Evolutionary conservation across 1,140 invertebrate genomes (phyloP).

Genomic region (Nasonia vitripennis): DNA sequence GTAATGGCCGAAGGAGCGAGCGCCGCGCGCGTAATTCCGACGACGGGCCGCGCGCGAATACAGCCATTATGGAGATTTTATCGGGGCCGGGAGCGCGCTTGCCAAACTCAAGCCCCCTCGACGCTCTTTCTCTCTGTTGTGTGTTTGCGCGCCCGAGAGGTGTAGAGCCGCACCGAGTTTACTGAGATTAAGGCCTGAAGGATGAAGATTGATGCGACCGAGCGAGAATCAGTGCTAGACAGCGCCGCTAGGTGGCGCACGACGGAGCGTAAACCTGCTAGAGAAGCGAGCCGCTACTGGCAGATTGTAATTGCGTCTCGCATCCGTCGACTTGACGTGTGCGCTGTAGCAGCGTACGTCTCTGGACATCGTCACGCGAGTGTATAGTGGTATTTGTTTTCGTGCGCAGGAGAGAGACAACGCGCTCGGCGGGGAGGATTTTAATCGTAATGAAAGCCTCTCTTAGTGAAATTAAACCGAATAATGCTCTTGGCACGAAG

Average conservation of each 20-base stretch:
- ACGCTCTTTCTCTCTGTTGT: not conserved
- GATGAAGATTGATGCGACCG: not conserved
- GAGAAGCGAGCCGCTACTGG: too few species aligned
- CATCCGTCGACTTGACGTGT: too few species aligned
- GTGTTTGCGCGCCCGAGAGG: not conserved
- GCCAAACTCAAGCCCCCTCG: slow-evolving; percentile 7
- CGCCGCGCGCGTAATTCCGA: slow-evolving; percentile 58
- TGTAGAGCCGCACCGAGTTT: not conserved
- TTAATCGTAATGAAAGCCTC: slow-evolving; percentile 48
- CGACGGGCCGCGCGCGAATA: slow-evolving; percentile 57
- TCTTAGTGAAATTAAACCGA: slow-evolving; percentile 51
- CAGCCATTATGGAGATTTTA: slow-evolving; percentile 71
- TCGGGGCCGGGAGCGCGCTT: slow-evolving; percentile 57
- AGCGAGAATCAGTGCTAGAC: not conserved
- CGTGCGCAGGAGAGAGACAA: not conserved
- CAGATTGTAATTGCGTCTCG: too few species aligned
- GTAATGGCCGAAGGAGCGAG: slow-evolving; percentile 58
- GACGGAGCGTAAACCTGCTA: too few species aligned
- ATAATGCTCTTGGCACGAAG: slow-evolving; percentile 46
- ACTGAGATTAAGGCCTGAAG: not conserved
- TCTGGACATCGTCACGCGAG: not conserved
- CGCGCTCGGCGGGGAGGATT: not conserved
- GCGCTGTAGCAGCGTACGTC: too few species aligned
- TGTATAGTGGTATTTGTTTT: not conserved
- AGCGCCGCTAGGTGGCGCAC: too few species aligned